Conservation (phyloP, 2,888 invertebrate species). For the Diarsia brunnea region DNA sequence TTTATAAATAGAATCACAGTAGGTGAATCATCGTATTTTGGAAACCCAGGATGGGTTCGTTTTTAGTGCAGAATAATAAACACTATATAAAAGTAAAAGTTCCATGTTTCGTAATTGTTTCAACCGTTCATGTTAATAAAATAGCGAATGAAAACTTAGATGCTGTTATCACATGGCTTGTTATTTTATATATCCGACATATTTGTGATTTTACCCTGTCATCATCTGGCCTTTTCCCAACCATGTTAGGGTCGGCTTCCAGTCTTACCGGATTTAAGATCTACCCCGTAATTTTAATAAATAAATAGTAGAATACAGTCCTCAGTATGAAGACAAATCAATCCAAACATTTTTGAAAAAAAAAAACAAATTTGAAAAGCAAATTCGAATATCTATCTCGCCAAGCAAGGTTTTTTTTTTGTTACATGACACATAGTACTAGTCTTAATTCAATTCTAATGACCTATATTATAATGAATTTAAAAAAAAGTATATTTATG, state of each 20-base stretch:
- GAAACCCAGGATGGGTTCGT: neutral
- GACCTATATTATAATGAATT: neutral
- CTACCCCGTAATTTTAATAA: neutral
- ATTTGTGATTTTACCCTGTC: neutral
- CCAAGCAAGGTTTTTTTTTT: neutral
- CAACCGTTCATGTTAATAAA: neutral
- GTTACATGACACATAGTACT: neutral
- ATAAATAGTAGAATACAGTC: neutral
- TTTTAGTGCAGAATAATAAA: neutral
- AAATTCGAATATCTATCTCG: neutral
- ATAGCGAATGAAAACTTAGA: neutral
- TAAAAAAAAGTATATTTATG: neutral
- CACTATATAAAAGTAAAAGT: neutral
- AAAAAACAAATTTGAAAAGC: neutral
- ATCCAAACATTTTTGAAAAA: neutral
- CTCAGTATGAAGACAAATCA: conserved; percentile 20
- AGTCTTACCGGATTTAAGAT: too few relatives aligned
- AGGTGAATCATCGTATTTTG: neutral
- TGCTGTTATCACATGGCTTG: too few relatives aligned
- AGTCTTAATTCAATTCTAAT: neutral
- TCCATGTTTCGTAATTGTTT: neutral
- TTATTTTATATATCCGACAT: neutral
- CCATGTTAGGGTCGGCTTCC: too few relatives aligned
- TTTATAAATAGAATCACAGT: neutral
- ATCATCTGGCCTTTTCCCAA: too few relatives aligned